phyloP scores from a whole-genome alignment of 37 sponge, comb jelly and placozoan species.

The Eunapius fragilis region DNA sequence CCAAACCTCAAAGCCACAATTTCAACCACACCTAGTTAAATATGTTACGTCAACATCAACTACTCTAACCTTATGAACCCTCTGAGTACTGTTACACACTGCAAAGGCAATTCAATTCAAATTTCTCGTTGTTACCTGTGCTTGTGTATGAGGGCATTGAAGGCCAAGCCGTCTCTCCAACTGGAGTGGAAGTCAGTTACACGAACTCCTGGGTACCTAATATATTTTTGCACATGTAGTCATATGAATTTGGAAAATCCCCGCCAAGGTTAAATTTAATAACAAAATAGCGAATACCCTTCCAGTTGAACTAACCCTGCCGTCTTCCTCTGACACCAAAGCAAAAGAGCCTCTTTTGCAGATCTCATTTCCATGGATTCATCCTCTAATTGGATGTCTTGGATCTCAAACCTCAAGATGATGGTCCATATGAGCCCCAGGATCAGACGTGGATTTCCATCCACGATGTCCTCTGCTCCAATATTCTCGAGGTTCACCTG shows the following conservation, averaged over 20 bases:
- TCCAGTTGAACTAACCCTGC: conserved; percentile 52
- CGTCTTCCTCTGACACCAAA: conserved; percentile 98
- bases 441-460: conserved; percentile 87
- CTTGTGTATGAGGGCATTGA: conserved; percentile 97
- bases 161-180: conserved; percentile 95
- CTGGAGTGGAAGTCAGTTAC: conserved; percentile 92
- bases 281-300: not conserved
- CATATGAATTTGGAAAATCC: too few species aligned
- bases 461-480: conserved; percentile 97
- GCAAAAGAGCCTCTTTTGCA: conserved; percentile 94
- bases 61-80: too few species aligned
- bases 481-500: conserved; percentile 89
- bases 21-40: too few species aligned
- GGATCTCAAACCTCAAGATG: conserved; percentile 84
- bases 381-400: conserved; percentile 84
- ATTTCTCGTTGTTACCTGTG: conserved; percentile 78
- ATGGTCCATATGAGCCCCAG: conserved; percentile 96
- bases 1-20: too few species aligned
- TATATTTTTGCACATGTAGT: too few species aligned
- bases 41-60: too few species aligned
- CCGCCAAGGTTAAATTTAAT: not conserved
- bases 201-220: conserved; percentile 87
- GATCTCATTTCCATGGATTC: conserved; percentile 84
- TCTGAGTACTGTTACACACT: not conserved
- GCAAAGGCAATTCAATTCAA: not conserved